Evolutionary conservation across 2,797 vertebrate genomes (phyloP).

Genomic region (Myotis findleyi): DNA sequence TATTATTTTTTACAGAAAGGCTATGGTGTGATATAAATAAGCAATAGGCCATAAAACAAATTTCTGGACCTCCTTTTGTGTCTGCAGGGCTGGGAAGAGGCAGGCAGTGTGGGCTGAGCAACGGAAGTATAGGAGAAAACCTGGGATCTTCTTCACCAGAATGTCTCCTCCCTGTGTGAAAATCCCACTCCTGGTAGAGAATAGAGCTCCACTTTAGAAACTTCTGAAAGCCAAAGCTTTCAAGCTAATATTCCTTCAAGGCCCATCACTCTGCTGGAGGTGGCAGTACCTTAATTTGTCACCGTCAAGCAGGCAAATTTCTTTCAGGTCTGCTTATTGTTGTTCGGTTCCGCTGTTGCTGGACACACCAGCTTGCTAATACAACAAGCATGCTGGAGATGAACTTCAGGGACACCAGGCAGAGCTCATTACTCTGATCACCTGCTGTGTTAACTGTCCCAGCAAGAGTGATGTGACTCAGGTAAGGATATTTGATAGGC

Average conservation of each 20-base stretch:
- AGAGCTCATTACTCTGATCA: slow-evolving; percentile 57
- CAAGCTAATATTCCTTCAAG: slow-evolving; percentile 60
- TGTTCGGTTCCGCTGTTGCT: slow-evolving; percentile 57
- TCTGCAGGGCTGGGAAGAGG: neutral
- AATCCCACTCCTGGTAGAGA: neutral
- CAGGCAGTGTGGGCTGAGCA: neutral
- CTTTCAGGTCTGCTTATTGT: slow-evolving; percentile 64
- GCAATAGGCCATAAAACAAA: slow-evolving; percentile 40
- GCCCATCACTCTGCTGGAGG: slow-evolving; percentile 65
- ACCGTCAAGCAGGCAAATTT: slow-evolving; percentile 65
- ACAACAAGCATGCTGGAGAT: slow-evolving; percentile 63
- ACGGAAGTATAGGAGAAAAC: neutral
- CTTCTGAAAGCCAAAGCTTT: slow-evolving; percentile 70
- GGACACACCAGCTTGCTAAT: slow-evolving; percentile 64
- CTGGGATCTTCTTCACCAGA: neutral
- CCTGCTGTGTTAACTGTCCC: slow-evolving; percentile 69
- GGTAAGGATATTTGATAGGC: slow-evolving; percentile 53
- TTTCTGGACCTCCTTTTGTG: neutral
- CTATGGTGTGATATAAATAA: slow-evolving; percentile 10
- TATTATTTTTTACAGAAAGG: slow-evolving; percentile 26
- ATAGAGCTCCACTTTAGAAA: slow-evolving; percentile 10
- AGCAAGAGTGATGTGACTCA: slow-evolving; percentile 61
- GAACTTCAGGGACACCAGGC: slow-evolving; percentile 67
- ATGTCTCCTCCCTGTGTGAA: slow-evolving; percentile 50
- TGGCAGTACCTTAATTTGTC: slow-evolving; percentile 78